These are phyloP conservation scores for Herminia tarsipennalis DNA, from an alignment of 2,888 invertebrate genomes.

Conservation along the genomic window DNA sequence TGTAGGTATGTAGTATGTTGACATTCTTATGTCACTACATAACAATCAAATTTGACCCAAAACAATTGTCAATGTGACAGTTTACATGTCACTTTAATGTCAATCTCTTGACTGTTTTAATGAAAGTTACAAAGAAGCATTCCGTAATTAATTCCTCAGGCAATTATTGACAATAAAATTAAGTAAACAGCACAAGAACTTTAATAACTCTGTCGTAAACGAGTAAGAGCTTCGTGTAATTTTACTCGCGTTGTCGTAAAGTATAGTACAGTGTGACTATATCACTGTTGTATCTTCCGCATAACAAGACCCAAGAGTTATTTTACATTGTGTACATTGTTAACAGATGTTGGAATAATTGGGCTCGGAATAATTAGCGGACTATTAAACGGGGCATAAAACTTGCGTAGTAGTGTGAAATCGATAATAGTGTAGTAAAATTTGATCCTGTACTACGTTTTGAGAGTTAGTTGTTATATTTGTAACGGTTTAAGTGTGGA, in stretches of 20 bases:
- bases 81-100: not conserved
- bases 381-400: slow-evolving; percentile 68
- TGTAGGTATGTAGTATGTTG: slow-evolving; percentile 10
- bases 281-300: slow-evolving; percentile 21
- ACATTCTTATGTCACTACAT: slow-evolving; percentile 6
- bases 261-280: slow-evolving; percentile 25
- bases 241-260: slow-evolving; percentile 24
- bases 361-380: slow-evolving; percentile 63
- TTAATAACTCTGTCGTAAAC: slow-evolving; percentile 4
- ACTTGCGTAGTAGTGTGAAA: slow-evolving; percentile 57
- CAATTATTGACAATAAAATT: not conserved
- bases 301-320: slow-evolving; percentile 12
- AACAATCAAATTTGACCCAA: not conserved
- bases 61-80: not conserved
- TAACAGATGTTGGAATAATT: slow-evolving; percentile 42
- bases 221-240: not conserved
- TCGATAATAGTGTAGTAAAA: slow-evolving; percentile 61
- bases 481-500: slow-evolving; percentile 31
- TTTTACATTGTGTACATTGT: slow-evolving; percentile 15
- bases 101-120: no score
- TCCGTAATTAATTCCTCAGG: not conserved
- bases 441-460: slow-evolving; percentile 40
- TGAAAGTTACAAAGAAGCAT: no score
- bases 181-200: not conserved
- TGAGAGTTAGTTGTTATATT: slow-evolving; percentile 32